A percentile compares a stretch with the other conserved stretches of the same genome.
These are phyloP conservation scores for Actinia tenebrosa DNA, from an alignment of 64 coral and sea anemone genomes.

Conservation along the genomic window DNA sequence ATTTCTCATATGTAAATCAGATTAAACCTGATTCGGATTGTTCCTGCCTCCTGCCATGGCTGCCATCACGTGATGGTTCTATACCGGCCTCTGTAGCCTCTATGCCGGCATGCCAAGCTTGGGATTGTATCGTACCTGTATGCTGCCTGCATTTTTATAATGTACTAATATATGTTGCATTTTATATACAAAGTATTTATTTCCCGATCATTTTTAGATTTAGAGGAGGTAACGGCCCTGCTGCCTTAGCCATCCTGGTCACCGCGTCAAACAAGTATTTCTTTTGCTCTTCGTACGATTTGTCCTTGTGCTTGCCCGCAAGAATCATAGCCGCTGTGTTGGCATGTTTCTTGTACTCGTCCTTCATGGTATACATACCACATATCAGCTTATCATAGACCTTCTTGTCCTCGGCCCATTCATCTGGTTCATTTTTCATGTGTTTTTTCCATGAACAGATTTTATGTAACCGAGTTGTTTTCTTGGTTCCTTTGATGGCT, in stretches of 20 bases:
- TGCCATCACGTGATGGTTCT: too few relatives aligned
- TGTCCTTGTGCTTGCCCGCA: conserved; percentile 45
- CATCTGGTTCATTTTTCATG: conserved; percentile 45
- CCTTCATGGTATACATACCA: conserved; percentile 74
- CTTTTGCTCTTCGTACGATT: conserved; percentile 80
- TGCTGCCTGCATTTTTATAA: too few relatives aligned
- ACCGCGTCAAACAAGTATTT: conserved; percentile 74
- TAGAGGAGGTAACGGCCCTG: conserved; percentile 79
- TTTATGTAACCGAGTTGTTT: conserved; percentile 80
- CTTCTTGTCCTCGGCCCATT: conserved; percentile 60
- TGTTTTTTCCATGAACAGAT: conserved; percentile 76
- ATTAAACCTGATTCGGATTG: too few relatives aligned
- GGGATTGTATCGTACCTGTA: too few relatives aligned
- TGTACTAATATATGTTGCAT: too few relatives aligned
- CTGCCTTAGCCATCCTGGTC: conserved; percentile 65
- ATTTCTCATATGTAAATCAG: too few relatives aligned
- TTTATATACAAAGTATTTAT: not conserved
- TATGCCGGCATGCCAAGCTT: too few relatives aligned
- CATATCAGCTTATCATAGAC: conserved; percentile 87
- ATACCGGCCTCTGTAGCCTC: too few relatives aligned
- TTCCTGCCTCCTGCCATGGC: too few relatives aligned
- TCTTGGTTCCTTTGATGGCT: conserved; percentile 69
- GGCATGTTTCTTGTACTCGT: conserved; percentile 79
- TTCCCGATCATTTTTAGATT: conserved; percentile 32
- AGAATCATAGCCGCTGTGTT: conserved; percentile 66